Base-by-base conservation (phyloP, 2,113 vertebrate genomes). In the Amazona vittata region DNA sequence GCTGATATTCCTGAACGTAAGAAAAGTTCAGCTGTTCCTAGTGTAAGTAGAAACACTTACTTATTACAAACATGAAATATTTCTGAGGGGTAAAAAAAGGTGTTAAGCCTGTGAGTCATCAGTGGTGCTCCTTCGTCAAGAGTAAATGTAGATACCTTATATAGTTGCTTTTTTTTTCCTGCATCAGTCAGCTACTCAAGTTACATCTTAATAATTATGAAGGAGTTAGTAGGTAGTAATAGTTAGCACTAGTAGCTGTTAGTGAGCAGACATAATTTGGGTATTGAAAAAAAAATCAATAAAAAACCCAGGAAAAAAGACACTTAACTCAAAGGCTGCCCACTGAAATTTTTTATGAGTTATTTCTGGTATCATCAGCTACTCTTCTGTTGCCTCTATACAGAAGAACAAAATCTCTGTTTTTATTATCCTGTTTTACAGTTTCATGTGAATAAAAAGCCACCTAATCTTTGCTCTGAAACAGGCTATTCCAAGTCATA, bases 1-100 rank as follows among this genome's bases (percentile, higher is more conserved):
- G 99, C 99, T 5, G 99, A 99, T 97, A 99, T 99, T 97, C 99
- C 99, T 9, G 99, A 99, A 64, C 99, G 99, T 93, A 99, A 99
- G 98, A 99, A 99, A 96, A 98, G 98, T 90, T 98, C 98, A 6
- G 97, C 98, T 76, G 98, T 98, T 47, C 98, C 99, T n/a, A 98
- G 97, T 64, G 99, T 99, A 98, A 99, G 99, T 98, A 73, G 29
- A 88, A 87, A 46, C 0, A 0, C 71, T 94, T 86, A 41, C 65
- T 89, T 84, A 75, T 86, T 74, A 84, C 92, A 78, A 75, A 8
- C 10, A 15, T 59, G 1, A 24, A 35, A 13, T 46, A 46, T 46
- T 64, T 64, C 63, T 47, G 16, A 68, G 28, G n/a, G 1, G 1
- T 82, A 17, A 55, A 47, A 67, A 67, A 28, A 79, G 20, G 8